phyloP scores from a whole-genome alignment of 2,888 invertebrate genomes.

The Pheosia tremula region DNA sequence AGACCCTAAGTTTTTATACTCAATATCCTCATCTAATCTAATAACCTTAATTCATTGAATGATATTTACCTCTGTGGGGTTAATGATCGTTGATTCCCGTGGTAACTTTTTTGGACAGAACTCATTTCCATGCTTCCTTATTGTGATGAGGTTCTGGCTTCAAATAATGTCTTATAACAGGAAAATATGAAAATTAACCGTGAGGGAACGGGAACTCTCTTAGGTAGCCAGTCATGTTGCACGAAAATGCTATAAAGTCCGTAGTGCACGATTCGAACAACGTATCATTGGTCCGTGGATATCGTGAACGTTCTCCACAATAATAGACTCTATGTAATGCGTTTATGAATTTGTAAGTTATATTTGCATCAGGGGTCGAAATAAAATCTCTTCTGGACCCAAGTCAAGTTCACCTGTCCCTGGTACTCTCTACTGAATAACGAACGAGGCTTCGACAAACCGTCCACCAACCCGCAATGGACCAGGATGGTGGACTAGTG shows the following conservation, averaged over 20 bases:
- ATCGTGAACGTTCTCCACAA: slow-evolving; percentile 51
- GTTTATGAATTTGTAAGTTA: slow-evolving; percentile 14
- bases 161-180: not conserved
- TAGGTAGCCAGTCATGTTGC: not conserved
- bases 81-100: not conserved
- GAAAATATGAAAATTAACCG: not conserved
- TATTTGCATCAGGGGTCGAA: no score
- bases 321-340: slow-evolving; percentile 39
- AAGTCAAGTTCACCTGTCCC: no score
- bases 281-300: slow-evolving; percentile 59
- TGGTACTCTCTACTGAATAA: no score
- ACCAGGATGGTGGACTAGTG: no score
- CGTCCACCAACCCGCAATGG: no score
- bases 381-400: not conserved
- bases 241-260: slow-evolving; percentile 5
- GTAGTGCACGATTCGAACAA: slow-evolving; percentile 41
- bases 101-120: not conserved
- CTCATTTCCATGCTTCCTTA: not conserved
- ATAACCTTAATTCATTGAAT: no score
- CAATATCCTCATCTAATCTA: no score
- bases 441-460: no score
- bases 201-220: not conserved
- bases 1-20: no score
- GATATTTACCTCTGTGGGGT: not conserved
- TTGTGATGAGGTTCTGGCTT: not conserved